A percentile compares a stretch with the other conserved stretches of the same genome.
Evolutionary conservation across 2,888 invertebrate species (phyloP).

Genomic region (Drosophila fungiperda): DNA sequence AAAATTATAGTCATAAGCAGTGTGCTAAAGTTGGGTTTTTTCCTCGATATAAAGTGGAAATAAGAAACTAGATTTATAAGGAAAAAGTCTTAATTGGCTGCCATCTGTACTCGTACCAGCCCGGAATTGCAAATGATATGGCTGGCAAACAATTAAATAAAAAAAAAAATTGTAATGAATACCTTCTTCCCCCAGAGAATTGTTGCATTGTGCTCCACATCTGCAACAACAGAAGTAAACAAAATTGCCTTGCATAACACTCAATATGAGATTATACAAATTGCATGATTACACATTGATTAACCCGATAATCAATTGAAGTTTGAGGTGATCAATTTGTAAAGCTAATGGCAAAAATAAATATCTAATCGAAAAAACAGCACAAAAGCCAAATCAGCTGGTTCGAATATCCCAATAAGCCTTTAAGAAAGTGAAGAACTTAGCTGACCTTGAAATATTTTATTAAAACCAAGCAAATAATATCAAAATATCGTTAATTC

Average conservation of each 20-base stretch:
- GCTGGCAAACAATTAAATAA: not conserved
- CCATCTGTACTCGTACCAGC: not conserved
- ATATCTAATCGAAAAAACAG: constrained; percentile 67
- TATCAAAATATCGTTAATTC: constrained; percentile 30
- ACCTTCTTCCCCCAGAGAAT: not conserved
- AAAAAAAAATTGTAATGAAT: not conserved
- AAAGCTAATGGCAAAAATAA: constrained; percentile 64
- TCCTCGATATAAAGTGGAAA: constrained; percentile 2
- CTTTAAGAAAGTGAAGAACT: constrained; percentile 2
- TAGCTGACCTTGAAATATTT: constrained; percentile 35
- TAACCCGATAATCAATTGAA: constrained; percentile 42
- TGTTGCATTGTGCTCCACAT: constrained; percentile 9
- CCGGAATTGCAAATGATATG: constrained; percentile 3
- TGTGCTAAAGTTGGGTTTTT: constrained; percentile 16
- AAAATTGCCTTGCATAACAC: constrained; percentile 29
- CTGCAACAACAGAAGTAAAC: constrained; percentile 27
- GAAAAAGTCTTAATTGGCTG: constrained; percentile 11
- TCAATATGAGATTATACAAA: constrained; percentile 15
- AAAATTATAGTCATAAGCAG: constrained; percentile 55
- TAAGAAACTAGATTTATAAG: not conserved
- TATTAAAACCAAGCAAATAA: not conserved
- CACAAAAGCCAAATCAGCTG: constrained; percentile 19
- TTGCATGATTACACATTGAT: constrained; percentile 14
- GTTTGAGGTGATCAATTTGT: constrained; percentile 50
- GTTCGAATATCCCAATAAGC: not conserved